Evolutionary conservation across 2,888 invertebrate species (phyloP).

Genomic region (Amiota communis): DNA sequence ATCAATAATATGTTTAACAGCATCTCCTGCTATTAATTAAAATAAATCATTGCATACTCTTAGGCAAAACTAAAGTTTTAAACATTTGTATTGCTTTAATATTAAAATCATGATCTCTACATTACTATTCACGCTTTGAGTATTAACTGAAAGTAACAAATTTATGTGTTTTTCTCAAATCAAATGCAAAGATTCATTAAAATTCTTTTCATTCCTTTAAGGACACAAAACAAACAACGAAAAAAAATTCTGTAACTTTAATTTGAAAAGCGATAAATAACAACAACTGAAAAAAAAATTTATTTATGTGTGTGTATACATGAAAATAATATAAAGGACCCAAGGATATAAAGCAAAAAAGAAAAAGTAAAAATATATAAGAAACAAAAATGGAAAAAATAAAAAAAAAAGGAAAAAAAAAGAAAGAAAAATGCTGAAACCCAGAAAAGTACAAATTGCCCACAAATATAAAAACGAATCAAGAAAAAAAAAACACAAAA

Average conservation of each 20-base stretch:
- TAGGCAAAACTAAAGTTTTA: too few relatives aligned
- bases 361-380: background rate
- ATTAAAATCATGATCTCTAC: too few relatives aligned
- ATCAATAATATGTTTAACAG: too few relatives aligned
- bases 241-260: background rate
- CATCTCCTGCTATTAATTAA: too few relatives aligned
- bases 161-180: too few relatives aligned
- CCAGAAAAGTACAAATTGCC: conserved; percentile 68
- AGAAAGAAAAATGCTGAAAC: conserved; percentile 60
- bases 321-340: background rate
- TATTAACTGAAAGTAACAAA: too few relatives aligned
- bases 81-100: too few relatives aligned
- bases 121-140: too few relatives aligned
- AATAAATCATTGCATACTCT: too few relatives aligned
- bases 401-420: background rate
- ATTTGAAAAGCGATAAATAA: conserved; percentile 26
- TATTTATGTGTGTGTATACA: background rate
- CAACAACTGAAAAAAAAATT: background rate
- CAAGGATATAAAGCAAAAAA: background rate
- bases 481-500: conserved; percentile 25
- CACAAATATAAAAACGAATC: conserved; percentile 59
- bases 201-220: too few relatives aligned
- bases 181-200: too few relatives aligned
- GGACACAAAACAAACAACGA: too few relatives aligned
- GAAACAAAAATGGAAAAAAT: background rate